Evolutionary conservation across 2,888 invertebrate species (phyloP).

Genomic region (Tipula lateralis): DNA sequence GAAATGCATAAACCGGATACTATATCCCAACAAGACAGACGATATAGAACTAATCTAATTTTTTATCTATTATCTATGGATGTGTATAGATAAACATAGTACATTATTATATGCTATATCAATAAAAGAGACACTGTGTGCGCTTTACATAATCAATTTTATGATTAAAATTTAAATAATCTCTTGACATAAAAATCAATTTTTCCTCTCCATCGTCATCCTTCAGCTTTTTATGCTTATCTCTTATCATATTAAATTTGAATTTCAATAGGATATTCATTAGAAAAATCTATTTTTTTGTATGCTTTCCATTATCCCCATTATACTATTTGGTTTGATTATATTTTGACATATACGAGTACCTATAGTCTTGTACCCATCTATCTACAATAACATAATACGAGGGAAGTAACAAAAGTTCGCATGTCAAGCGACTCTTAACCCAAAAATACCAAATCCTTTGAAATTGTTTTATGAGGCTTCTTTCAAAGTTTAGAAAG

Average conservation of each 20-base stretch:
- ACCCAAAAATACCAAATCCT: too few species aligned
- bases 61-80: neutral
- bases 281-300: neutral
- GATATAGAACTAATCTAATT: neutral
- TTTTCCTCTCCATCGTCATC: neutral
- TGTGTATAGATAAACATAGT: too few species aligned
- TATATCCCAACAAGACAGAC: neutral
- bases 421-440: too few species aligned
- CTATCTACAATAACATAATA: too few species aligned
- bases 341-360: neutral
- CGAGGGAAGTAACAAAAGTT: too few species aligned
- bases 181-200: slow-evolving; percentile 14
- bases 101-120: neutral
- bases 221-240: slow-evolving; percentile 2
- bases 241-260: slow-evolving; percentile 19
- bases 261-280: slow-evolving; percentile 24
- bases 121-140: neutral
- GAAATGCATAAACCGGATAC: neutral
- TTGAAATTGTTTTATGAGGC: too few species aligned
- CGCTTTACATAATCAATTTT: neutral
- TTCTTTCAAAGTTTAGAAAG: too few species aligned
- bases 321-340: neutral
- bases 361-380: neutral
- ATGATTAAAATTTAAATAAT: slow-evolving; percentile 24
- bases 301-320: neutral